A percentile compares a stretch with the other conserved stretches of the same genome.
These are phyloP conservation scores for Perizoma affinitatum DNA, from an alignment of 2,888 invertebrate species.

Conservation along the genomic window DNA sequence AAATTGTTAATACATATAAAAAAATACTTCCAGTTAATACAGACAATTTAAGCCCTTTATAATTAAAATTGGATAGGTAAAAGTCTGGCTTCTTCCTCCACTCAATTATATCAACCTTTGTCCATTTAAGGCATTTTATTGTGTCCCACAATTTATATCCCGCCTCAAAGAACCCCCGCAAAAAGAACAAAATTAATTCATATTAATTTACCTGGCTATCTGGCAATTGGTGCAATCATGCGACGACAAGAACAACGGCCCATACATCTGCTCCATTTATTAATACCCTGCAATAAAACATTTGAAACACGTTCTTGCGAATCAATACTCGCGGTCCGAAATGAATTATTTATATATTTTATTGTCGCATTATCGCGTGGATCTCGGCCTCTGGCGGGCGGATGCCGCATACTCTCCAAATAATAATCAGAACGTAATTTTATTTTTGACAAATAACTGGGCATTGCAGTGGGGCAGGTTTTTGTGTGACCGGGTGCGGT, in stretches of 20 bases:
- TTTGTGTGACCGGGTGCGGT: slow-evolving; percentile 55
- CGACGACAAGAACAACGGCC: slow-evolving; percentile 56
- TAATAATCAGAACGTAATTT: slow-evolving; percentile 81
- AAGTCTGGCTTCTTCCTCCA: no score
- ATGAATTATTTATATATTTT: slow-evolving; percentile 83
- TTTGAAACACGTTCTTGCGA: slow-evolving; percentile 82
- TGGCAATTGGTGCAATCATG: slow-evolving; percentile 59
- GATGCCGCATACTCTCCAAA: slow-evolving; percentile 66
- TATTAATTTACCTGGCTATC: slow-evolving; percentile 72
- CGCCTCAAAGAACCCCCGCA: slow-evolving; percentile 31
- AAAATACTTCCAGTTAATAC: no score
- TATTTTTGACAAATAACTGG: slow-evolving; percentile 82
- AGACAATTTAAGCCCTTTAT: no score
- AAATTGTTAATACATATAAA: no score
- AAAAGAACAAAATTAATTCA: slow-evolving; percentile 68
- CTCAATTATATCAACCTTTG: no score
- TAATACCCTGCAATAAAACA: slow-evolving; percentile 79
- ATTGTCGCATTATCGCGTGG: slow-evolving; percentile 80
- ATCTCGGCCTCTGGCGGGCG: slow-evolving; percentile 60
- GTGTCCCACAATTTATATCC: not conserved
- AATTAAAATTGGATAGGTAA: no score
- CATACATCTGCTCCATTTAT: slow-evolving; percentile 79
- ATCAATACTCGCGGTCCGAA: slow-evolving; percentile 72
- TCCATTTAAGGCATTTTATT: no score
- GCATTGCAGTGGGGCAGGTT: slow-evolving; percentile 57